phyloP scores from a whole-genome alignment of 2,888 invertebrate species.

The Chironomus tentans region DNA sequence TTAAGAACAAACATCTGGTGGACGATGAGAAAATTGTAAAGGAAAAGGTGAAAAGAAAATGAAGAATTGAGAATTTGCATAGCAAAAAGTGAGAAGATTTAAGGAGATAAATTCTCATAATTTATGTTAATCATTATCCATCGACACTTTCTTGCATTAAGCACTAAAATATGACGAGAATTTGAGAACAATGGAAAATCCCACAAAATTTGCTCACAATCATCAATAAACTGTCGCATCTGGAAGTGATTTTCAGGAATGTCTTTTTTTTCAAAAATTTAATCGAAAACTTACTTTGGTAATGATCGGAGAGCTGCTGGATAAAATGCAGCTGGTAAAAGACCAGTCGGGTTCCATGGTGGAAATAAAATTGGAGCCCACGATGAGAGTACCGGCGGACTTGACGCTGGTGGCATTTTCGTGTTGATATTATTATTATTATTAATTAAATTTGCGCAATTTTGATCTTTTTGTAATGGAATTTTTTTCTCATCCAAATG shows the following conservation, averaged over 20 bases:
- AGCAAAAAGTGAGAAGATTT: too few relatives aligned
- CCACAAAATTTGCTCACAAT: not conserved
- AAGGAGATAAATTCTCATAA: not conserved
- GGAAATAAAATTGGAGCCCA: constrained; percentile 68
- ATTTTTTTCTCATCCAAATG: not conserved
- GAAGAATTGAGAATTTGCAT: too few relatives aligned
- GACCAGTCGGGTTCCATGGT: constrained; percentile 50
- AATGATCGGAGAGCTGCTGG: constrained; percentile 61
- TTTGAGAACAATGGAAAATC: constrained; percentile 3
- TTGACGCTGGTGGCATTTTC: constrained; percentile 1
- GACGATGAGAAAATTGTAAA: too few relatives aligned
- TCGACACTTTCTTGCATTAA: not conserved
- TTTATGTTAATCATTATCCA: constrained; percentile 9
- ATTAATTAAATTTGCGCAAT: not conserved
- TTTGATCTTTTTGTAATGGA: too few relatives aligned
- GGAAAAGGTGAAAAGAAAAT: not conserved
- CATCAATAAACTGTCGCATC: not conserved
- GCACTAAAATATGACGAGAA: not conserved
- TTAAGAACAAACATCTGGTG: not conserved
- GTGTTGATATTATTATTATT: not conserved
- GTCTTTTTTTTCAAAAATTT: not conserved
- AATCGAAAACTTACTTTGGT: constrained; percentile 54
- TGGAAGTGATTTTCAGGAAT: not conserved
- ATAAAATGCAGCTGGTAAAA: constrained; percentile 56
- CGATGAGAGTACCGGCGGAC: not conserved